Evolutionary conservation across 2,888 invertebrate genomes (phyloP).

Genomic region (Nowickia ferox): DNA sequence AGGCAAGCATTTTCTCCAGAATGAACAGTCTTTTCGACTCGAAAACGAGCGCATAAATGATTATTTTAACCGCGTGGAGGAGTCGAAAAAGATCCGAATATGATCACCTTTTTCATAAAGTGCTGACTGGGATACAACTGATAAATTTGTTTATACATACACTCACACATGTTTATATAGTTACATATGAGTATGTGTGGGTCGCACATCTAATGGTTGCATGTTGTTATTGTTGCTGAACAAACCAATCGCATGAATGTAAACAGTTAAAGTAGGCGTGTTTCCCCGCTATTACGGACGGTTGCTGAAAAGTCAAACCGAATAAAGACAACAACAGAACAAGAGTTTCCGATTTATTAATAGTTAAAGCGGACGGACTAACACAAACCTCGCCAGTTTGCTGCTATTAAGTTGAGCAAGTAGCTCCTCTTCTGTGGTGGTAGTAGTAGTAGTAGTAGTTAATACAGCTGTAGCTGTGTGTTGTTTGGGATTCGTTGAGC

Average conservation of each 20-base stretch:
- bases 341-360: conserved; percentile 48
- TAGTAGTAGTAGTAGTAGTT: conserved; percentile 23
- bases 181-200: background rate
- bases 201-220: too few species aligned
- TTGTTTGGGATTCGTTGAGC: conserved; percentile 36
- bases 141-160: conserved; percentile 4
- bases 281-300: conserved; percentile 59
- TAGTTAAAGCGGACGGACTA: conserved; percentile 15
- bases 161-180: conserved; percentile 23
- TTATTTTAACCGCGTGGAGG: too few species aligned
- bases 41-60: too few species aligned
- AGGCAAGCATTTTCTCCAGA: too few species aligned
- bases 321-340: conserved; percentile 31
- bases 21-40: too few species aligned
- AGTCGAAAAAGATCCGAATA: too few species aligned
- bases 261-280: conserved; percentile 69
- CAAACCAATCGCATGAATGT: conserved; percentile 60
- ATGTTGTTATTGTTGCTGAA: conserved; percentile 21
- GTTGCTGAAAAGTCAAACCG: conserved; percentile 38
- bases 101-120: too few species aligned
- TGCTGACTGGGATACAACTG: background rate
- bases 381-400: conserved; percentile 6
- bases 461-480: background rate
- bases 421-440: conserved; percentile 35
- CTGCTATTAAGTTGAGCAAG: conserved; percentile 38